phyloP scores from a whole-genome alignment of 2,113 vertebrate species.

The Periophthalmus modestus region DNA sequence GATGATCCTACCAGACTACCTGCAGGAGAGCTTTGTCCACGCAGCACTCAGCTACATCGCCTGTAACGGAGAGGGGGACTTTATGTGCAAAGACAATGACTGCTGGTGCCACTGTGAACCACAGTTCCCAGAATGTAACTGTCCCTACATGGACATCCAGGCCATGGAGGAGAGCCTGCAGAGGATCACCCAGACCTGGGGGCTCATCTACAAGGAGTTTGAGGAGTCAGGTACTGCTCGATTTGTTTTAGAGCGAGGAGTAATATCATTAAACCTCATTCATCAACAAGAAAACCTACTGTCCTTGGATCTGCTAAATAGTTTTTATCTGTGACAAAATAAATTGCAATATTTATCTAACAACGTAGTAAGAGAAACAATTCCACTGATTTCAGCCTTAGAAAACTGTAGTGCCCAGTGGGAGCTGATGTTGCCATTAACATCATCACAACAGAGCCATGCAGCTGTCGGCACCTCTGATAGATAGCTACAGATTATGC shows the following conservation, averaged over 20 bases:
- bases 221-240: constrained; percentile 88
- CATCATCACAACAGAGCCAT: no score
- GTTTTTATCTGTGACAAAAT: no score
- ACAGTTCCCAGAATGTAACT: constrained; percentile 94
- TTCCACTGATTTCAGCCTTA: no score
- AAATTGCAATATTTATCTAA: no score
- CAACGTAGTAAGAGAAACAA: no score
- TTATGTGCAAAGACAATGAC: constrained; percentile 92
- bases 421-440: no score
- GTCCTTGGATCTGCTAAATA: no score
- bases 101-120: constrained; percentile 94
- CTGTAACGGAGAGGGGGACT: constrained; percentile 94
- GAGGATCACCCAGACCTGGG: constrained; percentile 91
- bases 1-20: constrained; percentile 91
- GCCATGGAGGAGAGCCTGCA: constrained; percentile 94
- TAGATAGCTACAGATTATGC: no score
- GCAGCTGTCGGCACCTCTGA: no score
- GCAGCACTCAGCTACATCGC: constrained; percentile 95
- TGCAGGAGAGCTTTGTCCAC: constrained; percentile 90
- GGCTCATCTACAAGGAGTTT: constrained; percentile 88
- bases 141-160: constrained; percentile 95
- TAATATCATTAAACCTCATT: no score
- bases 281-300: no score
- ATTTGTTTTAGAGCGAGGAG: background rate
- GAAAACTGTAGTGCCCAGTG: no score